These are phyloP conservation scores for Microtus ochrogaster DNA, from an alignment of 2,113 vertebrate genomes.

Conservation along the genomic window DNA sequence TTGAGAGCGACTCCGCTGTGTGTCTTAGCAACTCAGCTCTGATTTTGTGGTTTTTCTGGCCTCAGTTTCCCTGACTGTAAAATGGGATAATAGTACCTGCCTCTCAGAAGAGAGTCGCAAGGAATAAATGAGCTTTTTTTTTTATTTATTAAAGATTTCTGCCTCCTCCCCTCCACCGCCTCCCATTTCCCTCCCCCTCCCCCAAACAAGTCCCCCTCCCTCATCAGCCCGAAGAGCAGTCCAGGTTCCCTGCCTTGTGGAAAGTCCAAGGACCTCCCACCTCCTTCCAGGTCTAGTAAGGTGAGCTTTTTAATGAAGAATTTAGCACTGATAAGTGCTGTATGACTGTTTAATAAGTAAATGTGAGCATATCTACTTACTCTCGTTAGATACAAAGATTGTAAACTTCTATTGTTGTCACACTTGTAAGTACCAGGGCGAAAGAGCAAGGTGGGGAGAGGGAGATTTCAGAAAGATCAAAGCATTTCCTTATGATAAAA, in stretches of 20 bases:
- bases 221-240: too few relatives aligned
- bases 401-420: background rate
- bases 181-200: too few relatives aligned
- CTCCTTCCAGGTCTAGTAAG: too few relatives aligned
- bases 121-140: background rate
- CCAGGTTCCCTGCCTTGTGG: too few relatives aligned
- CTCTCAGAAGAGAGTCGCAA: background rate
- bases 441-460: background rate
- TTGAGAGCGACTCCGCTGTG: background rate
- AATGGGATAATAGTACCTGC: background rate
- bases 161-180: too few relatives aligned
- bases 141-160: background rate
- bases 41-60: background rate
- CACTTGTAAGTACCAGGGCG: background rate
- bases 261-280: too few relatives aligned
- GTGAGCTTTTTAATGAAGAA: background rate
- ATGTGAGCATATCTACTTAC: background rate
- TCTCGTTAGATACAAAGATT: background rate
- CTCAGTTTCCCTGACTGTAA: background rate
- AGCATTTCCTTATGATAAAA: background rate
- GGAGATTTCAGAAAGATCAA: background rate
- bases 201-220: too few relatives aligned
- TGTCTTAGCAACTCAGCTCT: background rate
- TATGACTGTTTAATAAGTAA: background rate
- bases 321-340: background rate